Evolutionary conservation across 2,797 vertebrate species (phyloP), one percentile per base, ranked within the genome.

Genomic region (Parambassis ranga): DNA sequence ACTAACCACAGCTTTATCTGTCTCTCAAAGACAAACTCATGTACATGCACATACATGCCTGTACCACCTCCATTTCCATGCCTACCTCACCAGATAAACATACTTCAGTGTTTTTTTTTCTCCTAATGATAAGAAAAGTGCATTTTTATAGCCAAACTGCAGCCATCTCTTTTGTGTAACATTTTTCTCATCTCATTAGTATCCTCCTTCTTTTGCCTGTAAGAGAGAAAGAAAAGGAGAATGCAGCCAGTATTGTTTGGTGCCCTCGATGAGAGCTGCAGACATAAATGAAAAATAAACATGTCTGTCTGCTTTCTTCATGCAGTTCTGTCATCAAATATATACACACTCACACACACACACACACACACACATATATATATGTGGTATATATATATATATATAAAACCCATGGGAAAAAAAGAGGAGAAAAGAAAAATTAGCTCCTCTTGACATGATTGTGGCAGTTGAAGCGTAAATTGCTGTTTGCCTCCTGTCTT

Each of bases 111-210:
- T 44, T 28, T 11, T 18, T 42, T 57, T 36, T 44, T 35, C 38
- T 19, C 10, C 47, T 60, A 81, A 71, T 57, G 65, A 71, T 73
- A 55, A 67, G 56, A 69, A 68, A 78, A 72, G 65, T 60, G 57
- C 41, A 65, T 83, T 80, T 77, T 65, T 70, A 74, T 62, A 48
- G 55, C 51, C 63, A 48, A 66, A 70, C 42, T 65, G 14, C 38
- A 51, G 43, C 47, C 6, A 10, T 20, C 6, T 4, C 75, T 39
- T 69, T 68, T 11, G 38, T 64, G 42, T 60, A 55, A 37, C 15
- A 35, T 82, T 74, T 70, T 68, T 55, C 75, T 66, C 42, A 38
- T 65, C 57, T 71, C 78, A 74, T 81, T 69, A 73, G 58, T 62
- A 65, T 72, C 44, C 55, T 38, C 35, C 20, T 39, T 49, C 10